Percentiles rank a stretch among this genome's conserved stretches.
phyloP scores from a whole-genome alignment of 2,797 vertebrate species.

The Chloroceryle inda region DNA sequence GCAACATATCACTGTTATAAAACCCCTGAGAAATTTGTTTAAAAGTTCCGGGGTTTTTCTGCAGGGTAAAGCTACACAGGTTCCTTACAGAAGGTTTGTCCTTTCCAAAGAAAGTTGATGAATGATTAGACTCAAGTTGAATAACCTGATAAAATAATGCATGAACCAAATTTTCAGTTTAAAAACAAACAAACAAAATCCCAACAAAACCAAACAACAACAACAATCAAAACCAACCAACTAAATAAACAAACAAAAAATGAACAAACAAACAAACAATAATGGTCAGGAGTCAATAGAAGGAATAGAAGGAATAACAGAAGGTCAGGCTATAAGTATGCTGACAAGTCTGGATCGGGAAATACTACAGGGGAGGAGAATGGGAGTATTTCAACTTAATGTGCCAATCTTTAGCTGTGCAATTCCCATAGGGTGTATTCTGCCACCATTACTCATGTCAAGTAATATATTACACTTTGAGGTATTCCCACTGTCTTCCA shows the following conservation, averaged over 20 bases:
- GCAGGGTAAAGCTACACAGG: neutral
- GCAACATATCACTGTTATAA: neutral
- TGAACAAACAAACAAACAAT: neutral
- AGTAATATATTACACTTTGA: slow-evolving; percentile 25
- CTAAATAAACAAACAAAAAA: too few relatives aligned
- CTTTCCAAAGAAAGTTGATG: neutral
- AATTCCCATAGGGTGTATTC: slow-evolving; percentile 9
- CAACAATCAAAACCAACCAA: neutral
- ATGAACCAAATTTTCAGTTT: neutral
- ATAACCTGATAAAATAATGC: neutral
- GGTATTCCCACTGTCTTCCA: neutral
- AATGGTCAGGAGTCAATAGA: neutral
- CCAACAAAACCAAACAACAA: neutral
- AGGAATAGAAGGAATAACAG: neutral
- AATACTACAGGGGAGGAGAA: slow-evolving; percentile 20
- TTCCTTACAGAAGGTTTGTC: neutral
- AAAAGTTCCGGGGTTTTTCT: neutral
- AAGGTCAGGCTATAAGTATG: neutral
- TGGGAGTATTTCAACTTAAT: slow-evolving; percentile 45
- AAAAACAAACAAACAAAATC: neutral
- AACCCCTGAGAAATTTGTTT: neutral
- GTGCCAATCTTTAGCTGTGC: slow-evolving; percentile 12
- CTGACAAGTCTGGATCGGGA: slow-evolving; percentile 7
- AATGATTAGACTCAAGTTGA: neutral
- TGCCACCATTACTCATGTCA: slow-evolving; percentile 8